Percentiles rank a stretch among this genome's conserved stretches.
phyloP scores from a whole-genome alignment of 2,888 invertebrate species.

The Heliconius ismenius region DNA sequence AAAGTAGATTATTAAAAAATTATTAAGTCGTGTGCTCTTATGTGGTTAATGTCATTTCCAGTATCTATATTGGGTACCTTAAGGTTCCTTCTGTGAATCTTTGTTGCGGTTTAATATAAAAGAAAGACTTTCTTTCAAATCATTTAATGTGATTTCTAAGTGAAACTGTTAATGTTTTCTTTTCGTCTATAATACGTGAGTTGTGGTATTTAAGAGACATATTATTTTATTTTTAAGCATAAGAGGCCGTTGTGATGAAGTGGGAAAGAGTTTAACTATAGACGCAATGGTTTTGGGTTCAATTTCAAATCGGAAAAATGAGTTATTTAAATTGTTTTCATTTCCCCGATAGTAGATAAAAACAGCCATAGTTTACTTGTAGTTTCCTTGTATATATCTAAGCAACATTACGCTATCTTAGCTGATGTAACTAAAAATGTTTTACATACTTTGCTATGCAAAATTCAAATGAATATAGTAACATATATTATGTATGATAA shows the following conservation, averaged over 20 bases:
- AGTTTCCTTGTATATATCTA: neutral
- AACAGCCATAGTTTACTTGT: neutral
- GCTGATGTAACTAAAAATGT: neutral
- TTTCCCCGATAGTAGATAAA: neutral
- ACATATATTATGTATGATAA: neutral
- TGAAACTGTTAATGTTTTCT: slow-evolving; percentile 20
- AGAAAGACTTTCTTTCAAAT: slow-evolving; percentile 34
- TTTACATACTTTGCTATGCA: slow-evolving; percentile 3
- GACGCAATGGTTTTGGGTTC: neutral
- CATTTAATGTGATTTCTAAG: slow-evolving; percentile 31
- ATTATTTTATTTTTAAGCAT: neutral
- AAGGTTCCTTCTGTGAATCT: neutral
- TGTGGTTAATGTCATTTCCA: neutral
- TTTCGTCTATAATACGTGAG: neutral
- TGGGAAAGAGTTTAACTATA: too few species aligned
- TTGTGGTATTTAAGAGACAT: too few species aligned
- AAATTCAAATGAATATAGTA: slow-evolving; percentile 8
- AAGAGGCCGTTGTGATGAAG: too few species aligned
- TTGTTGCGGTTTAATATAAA: slow-evolving; percentile 34
- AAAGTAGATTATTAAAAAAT: too few species aligned
- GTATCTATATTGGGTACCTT: slow-evolving; percentile 4
- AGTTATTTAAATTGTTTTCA: neutral
- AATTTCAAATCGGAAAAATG: neutral
- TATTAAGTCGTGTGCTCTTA: neutral
- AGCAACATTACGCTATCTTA: neutral